Percentiles rank a stretch among this genome's conserved stretches.
These are phyloP conservation scores for Balearica regulorum DNA, from an alignment of 2,797 vertebrate genomes.

Conservation along the genomic window DNA sequence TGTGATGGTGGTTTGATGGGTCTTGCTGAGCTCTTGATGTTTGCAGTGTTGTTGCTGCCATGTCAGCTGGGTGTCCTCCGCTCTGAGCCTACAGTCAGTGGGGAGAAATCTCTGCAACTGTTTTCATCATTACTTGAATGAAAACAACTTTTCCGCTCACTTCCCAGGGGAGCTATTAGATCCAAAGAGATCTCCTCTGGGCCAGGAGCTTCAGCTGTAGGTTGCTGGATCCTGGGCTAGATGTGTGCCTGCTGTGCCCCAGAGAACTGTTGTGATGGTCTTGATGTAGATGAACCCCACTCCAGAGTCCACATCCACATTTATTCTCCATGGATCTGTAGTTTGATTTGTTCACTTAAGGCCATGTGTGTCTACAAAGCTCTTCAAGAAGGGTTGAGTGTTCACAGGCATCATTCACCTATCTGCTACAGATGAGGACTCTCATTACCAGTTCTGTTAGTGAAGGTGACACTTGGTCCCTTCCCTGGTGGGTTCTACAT, in stretches of 20 bases:
- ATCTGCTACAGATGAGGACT: background rate
- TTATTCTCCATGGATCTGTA: background rate
- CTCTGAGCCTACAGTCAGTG: background rate
- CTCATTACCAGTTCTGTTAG: background rate
- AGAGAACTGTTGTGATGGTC: background rate
- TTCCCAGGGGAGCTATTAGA: background rate
- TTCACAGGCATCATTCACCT: background rate
- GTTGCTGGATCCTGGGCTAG: background rate
- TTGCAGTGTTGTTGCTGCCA: accelerated
- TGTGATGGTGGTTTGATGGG: background rate
- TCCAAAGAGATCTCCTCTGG: background rate
- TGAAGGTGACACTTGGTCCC: accelerated
- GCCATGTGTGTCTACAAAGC: background rate
- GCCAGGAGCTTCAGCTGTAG: background rate
- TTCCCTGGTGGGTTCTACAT: background rate
- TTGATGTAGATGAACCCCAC: background rate
- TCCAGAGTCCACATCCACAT: background rate
- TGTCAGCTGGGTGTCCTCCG: background rate
- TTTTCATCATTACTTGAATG: background rate
- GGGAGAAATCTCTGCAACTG: background rate
- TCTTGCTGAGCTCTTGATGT: background rate
- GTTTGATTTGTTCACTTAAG: no score
- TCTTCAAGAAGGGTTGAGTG: background rate
- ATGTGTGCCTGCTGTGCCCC: background rate
- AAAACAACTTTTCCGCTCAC: background rate